Base-by-base conservation (phyloP, 2,113 vertebrate species). In the Phaethornis superciliosus region DNA sequence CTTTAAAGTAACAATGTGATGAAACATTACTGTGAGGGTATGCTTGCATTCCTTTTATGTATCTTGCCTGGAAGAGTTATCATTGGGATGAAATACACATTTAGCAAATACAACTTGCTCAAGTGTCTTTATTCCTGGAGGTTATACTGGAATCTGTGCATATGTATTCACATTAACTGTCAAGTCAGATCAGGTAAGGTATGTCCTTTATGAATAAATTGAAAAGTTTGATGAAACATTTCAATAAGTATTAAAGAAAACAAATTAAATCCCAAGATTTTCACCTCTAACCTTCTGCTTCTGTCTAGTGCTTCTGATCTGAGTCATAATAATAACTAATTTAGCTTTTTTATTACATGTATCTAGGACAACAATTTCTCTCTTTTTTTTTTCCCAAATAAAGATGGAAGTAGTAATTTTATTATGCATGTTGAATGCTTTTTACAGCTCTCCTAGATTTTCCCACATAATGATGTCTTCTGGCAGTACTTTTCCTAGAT, bases 381-480 rank as follows among this genome's bases (percentile, higher is more conserved):
- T 1, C 35, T 4, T 55, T 67, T 85, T 86, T 78, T 58, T 47
- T 47, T 47, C 16, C 46, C 58, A 65, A 82, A 27, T 65, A 70
- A 79, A 82, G 0, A 2, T 65, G 54, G 33, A 82, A 19, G 76
- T 52, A 71, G 54, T 46, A 17, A 32, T 88, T 89, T 83, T 77
- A 42, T 91, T 91, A n/a, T 65, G 32, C 35, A 24, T 22, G n/a
- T 93, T 89, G 54, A 93, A 88, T 75, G 30, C 14, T 89, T 94
- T 64, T n/a, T 62, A n/a, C 17, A 93, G 30, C n/a, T 90, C 24
- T 88, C 22, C 35, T 74, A 83, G 54, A 58, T 28, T 84, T 74
- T 24, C 52, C 88, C 64, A 65, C 63, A 88, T 91, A 92, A 86
- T 69, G 63, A 85, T 85, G 26, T 74, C 87, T 92, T 88, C 55